phyloP scores from a whole-genome alignment of 2,113 vertebrate genomes.

The Mormyrus iriodes region DNA sequence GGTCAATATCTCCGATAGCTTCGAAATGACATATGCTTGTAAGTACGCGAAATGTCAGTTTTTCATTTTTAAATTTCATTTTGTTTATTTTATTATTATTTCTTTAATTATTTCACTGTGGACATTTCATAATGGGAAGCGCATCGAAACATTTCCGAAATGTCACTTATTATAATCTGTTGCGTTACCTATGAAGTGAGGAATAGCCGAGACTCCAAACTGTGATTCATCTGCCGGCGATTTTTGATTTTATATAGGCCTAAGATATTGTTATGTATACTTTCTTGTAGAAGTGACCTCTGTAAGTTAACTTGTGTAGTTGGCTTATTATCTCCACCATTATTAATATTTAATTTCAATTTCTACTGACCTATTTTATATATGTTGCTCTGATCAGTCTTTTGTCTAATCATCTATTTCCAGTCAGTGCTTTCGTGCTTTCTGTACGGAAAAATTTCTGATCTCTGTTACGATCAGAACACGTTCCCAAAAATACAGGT shows the following conservation, averaged over 20 bases:
- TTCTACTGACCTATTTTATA: background rate
- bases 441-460: background rate
- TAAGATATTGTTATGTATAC: background rate
- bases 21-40: conserved; percentile 98
- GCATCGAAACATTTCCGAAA: background rate
- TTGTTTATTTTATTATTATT: background rate
- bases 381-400: background rate
- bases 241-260: background rate
- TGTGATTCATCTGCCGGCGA: background rate
- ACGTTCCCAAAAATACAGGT: background rate
- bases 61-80: background rate
- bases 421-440: background rate
- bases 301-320: background rate
- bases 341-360: background rate
- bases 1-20: conserved; percentile 95
- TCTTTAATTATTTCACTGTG: background rate
- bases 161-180: background rate
- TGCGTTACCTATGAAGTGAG: conserved; percentile 6
- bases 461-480: background rate
- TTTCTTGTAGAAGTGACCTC: background rate
- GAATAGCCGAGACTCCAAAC: background rate
- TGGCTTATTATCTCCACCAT: background rate
- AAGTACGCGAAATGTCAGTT: conserved; percentile 55
- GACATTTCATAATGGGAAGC: background rate
- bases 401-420: background rate